Conservation (phyloP, 2,797 vertebrate genomes). For the Dermochelys coriacea region DNA sequence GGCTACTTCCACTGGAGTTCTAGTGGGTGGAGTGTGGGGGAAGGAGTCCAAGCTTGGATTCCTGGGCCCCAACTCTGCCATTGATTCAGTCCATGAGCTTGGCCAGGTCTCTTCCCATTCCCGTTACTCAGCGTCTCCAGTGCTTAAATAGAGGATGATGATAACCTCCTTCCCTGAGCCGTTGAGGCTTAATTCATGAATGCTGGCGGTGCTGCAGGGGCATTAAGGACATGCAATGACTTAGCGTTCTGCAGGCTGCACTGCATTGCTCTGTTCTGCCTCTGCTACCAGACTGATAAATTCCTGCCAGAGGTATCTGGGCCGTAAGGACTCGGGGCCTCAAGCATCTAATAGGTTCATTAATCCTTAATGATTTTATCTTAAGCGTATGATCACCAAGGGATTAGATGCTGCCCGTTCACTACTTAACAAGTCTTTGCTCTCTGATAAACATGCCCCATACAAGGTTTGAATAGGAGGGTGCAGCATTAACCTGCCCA, state of each 20-base stretch:
- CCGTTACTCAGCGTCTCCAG: not conserved
- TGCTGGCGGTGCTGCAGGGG: not conserved
- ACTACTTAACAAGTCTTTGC: not conserved
- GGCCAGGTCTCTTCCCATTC: not conserved
- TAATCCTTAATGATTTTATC: not conserved
- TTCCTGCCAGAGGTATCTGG: rapidly evolving
- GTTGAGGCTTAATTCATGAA: not conserved
- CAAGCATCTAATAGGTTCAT: not conserved
- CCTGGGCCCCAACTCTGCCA: rapidly evolving
- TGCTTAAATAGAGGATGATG: rapidly evolving
- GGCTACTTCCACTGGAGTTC: not conserved
- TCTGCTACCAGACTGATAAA: not conserved
- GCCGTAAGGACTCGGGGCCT: not conserved
- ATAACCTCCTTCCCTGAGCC: not conserved
- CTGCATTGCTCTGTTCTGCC: rapidly evolving
- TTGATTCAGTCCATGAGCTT: not conserved
- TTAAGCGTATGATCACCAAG: not conserved
- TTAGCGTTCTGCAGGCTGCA: not conserved
- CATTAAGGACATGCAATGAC: not conserved
- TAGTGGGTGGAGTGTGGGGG: not conserved
- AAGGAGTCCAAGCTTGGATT: rapidly evolving
- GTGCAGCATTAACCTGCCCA: not conserved
- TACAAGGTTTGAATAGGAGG: not conserved
- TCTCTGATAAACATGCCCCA: not conserved
- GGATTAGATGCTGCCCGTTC: not conserved